Conservation (phyloP, 2,113 vertebrate genomes). For the Perognathus longimembris region DNA sequence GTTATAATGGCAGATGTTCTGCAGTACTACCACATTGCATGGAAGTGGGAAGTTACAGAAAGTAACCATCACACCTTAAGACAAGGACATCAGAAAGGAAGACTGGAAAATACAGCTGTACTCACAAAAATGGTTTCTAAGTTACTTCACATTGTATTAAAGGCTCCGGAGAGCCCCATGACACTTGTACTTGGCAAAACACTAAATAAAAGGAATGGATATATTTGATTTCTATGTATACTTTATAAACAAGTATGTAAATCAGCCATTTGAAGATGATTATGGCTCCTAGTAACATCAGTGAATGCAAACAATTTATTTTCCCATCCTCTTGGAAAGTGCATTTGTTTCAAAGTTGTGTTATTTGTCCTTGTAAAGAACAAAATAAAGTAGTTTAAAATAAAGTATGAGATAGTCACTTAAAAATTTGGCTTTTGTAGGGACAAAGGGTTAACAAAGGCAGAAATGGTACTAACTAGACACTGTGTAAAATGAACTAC, state of each 20-base stretch:
- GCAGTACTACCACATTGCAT: not conserved
- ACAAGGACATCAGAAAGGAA: not conserved
- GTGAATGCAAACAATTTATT: constrained; percentile 31
- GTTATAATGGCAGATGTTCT: constrained; percentile 22
- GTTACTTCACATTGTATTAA: not conserved
- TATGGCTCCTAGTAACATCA: not conserved
- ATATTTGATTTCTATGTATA: constrained; percentile 23
- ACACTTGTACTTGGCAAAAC: constrained; percentile 9
- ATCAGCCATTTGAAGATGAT: constrained; percentile 1
- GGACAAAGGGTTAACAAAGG: too few relatives aligned
- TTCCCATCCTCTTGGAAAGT: constrained; percentile 2
- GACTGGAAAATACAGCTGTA: constrained; percentile 10
- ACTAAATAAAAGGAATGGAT: constrained; percentile 17
- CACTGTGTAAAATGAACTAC: too few relatives aligned
- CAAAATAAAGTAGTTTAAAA: constrained; percentile 21
- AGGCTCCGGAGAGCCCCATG: not conserved
- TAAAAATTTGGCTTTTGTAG: not conserved
- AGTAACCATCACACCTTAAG: not conserved
- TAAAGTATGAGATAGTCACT: not conserved
- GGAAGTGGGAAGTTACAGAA: not conserved
- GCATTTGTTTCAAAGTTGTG: constrained; percentile 47
- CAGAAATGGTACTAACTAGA: too few relatives aligned
- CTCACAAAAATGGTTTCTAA: not conserved
- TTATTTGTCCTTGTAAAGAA: constrained; percentile 49
- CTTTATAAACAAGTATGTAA: constrained; percentile 42